These are phyloP conservation scores for Rhinichthys osculus DNA, from an alignment of 2,797 vertebrate genomes.

Conservation along the genomic window DNA sequence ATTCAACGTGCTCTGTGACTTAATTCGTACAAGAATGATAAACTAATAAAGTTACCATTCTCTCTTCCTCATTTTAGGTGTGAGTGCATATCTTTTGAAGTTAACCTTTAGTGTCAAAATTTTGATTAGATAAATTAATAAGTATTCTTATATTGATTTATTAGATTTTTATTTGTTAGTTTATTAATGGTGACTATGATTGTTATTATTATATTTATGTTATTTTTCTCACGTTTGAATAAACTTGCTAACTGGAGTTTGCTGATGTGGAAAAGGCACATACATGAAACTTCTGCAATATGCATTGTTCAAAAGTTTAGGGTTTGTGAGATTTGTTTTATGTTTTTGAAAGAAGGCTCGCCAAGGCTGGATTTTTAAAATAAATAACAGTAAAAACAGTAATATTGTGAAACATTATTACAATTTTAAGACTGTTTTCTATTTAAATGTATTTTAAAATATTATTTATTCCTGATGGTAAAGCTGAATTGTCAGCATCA, in stretches of 20 bases:
- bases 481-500: neutral
- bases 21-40: slow-evolving; percentile 27
- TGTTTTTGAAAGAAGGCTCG: neutral
- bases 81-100: slow-evolving; percentile 14
- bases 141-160: neutral
- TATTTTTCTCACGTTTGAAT: neutral
- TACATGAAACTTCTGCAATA: neutral
- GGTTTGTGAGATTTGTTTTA: neutral
- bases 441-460: neutral
- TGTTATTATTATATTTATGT: neutral
- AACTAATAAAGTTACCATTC: neutral
- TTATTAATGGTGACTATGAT: neutral
- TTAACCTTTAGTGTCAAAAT: neutral
- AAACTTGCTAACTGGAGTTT: neutral
- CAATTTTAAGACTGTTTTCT: neutral
- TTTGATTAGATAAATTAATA: neutral
- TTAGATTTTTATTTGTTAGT: neutral
- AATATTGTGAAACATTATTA: neutral
- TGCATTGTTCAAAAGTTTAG: neutral
- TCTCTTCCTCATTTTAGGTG: slow-evolving; percentile 16
- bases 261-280: neutral
- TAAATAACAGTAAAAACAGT: neutral
- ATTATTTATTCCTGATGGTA: neutral
- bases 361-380: neutral
- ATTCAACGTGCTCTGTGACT: slow-evolving; percentile 3